phyloP scores from a whole-genome alignment of 2,888 invertebrate genomes.

The Baronia brevicornis region DNA sequence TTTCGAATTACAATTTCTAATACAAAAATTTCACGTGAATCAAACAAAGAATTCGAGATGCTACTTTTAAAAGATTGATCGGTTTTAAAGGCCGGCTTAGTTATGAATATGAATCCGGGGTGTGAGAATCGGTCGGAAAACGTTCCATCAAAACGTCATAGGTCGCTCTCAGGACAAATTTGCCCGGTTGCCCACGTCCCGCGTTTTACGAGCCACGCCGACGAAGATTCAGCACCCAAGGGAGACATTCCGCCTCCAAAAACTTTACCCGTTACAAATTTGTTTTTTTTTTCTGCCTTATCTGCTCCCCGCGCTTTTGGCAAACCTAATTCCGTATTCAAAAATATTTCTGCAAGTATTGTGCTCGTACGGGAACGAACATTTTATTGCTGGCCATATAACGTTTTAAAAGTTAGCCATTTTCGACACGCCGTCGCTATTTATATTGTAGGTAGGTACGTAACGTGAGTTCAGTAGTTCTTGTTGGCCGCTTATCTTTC shows the following conservation, averaged over 20 bases:
- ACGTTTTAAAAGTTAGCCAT: conserved; percentile 73
- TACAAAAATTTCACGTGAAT: neutral
- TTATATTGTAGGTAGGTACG: conserved; percentile 31
- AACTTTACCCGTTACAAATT: conserved; percentile 77
- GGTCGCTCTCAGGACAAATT: conserved; percentile 74
- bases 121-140: conserved; percentile 65
- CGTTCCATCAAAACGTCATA: conserved; percentile 75
- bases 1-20: conserved; percentile 24
- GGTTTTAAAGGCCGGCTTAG: conserved; percentile 39
- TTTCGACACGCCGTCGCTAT: conserved; percentile 54
- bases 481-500: conserved; percentile 40
- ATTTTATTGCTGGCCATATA: conserved; percentile 73
- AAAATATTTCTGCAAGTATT: conserved; percentile 76
- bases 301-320: conserved; percentile 73
- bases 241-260: conserved; percentile 75
- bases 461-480: conserved; percentile 35
- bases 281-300: conserved; percentile 73
- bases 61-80: conserved; percentile 10
- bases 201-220: conserved; percentile 72
- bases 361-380: conserved; percentile 68
- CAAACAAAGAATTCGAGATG: neutral
- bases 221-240: conserved; percentile 75
- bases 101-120: conserved; percentile 73
- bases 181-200: conserved; percentile 74
- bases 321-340: conserved; percentile 76